phyloP scores from a whole-genome alignment of 2,888 invertebrate genomes.

The Platycheirus albimanus region DNA sequence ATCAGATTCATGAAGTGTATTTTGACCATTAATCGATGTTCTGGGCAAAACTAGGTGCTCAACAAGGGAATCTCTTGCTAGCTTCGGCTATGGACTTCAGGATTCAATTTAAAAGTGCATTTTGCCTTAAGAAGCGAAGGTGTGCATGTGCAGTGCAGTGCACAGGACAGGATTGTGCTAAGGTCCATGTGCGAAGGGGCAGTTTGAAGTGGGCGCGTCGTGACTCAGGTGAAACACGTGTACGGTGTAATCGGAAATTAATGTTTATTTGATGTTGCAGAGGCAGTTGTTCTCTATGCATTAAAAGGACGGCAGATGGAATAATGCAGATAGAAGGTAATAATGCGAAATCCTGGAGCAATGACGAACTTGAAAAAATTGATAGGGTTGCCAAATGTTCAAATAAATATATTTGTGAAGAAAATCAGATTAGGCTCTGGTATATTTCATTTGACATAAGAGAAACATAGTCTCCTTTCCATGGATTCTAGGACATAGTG shows the following conservation, averaged over 20 bases:
- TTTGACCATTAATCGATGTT: slow-evolving; percentile 43
- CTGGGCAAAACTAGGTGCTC: slow-evolving; percentile 22
- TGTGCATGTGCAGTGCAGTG: neutral
- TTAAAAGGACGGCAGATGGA: slow-evolving; percentile 40
- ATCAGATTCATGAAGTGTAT: slow-evolving; percentile 39
- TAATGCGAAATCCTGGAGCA: slow-evolving; percentile 4
- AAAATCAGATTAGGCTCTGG: too few relatives aligned
- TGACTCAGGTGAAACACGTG: slow-evolving; percentile 69
- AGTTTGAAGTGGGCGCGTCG: slow-evolving; percentile 51
- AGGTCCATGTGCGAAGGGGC: neutral
- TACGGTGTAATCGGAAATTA: slow-evolving; percentile 68
- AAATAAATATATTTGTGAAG: too few relatives aligned
- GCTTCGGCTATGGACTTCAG: slow-evolving; percentile 28
- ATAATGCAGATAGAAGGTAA: slow-evolving; percentile 37
- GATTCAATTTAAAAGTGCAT: slow-evolving; percentile 61
- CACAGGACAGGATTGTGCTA: neutral
- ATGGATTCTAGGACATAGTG: too few relatives aligned
- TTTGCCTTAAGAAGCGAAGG: slow-evolving; percentile 1
- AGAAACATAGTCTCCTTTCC: too few relatives aligned
- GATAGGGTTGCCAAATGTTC: slow-evolving; percentile 41
- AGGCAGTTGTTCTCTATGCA: slow-evolving; percentile 50
- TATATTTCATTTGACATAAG: too few relatives aligned
- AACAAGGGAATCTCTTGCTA: slow-evolving; percentile 51
- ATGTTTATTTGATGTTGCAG: slow-evolving; percentile 70
- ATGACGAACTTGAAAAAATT: slow-evolving; percentile 33